phyloP scores from a whole-genome alignment of 92 coral and sea anemone genomes.

The Siderastrea siderea region DNA sequence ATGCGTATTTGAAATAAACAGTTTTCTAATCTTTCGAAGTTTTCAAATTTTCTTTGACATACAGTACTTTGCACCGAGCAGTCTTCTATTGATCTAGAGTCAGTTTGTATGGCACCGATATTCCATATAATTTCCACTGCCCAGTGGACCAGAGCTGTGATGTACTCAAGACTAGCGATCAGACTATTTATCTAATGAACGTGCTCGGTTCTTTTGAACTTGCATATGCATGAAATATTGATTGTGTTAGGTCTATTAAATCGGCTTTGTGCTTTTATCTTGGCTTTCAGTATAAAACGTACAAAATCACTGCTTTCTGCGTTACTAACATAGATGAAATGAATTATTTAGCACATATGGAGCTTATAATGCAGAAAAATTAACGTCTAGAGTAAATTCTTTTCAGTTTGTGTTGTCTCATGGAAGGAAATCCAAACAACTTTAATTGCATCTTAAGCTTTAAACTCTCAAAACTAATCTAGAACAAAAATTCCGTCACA shows the following conservation, averaged over 20 bases:
- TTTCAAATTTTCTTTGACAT: too few relatives aligned
- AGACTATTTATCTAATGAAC: neutral
- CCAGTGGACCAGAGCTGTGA: neutral
- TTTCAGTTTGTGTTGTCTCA: neutral
- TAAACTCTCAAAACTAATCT: neutral
- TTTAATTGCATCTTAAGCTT: constrained; percentile 1
- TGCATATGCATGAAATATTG: neutral
- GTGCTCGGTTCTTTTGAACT: neutral
- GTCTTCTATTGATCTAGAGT: neutral
- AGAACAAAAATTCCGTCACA: neutral
- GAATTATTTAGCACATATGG: neutral
- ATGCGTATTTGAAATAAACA: too few relatives aligned
- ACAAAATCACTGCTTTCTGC: neutral
- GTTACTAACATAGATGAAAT: neutral
- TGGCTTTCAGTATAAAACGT: too few relatives aligned
- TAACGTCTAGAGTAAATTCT: neutral
- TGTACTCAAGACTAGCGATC: neutral
- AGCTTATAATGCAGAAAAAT: neutral
- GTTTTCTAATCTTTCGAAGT: too few relatives aligned
- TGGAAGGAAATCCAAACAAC: neutral
- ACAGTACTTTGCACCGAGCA: too few relatives aligned
- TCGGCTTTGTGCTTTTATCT: constrained; percentile 1
- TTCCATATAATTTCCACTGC: neutral
- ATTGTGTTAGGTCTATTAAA: constrained; percentile 10
- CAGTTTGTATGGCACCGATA: neutral